Conservation (phyloP, 2,888 invertebrate genomes). For the Diplolepis rosae region DNA sequence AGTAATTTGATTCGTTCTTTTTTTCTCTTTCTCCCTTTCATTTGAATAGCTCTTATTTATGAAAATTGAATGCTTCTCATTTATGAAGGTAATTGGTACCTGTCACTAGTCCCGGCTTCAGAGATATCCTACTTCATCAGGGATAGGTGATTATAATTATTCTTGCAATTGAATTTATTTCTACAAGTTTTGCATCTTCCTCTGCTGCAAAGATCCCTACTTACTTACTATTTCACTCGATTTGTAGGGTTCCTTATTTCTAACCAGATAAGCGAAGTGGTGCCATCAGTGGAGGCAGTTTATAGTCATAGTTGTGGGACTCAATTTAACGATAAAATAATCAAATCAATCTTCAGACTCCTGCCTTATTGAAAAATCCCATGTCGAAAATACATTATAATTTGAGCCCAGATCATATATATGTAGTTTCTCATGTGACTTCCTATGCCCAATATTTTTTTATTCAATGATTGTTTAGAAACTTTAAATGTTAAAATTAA, state of each 20-base stretch:
- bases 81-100: slow-evolving; percentile 69
- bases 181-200: slow-evolving; percentile 47
- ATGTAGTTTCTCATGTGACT: no score
- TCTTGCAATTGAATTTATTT: slow-evolving; percentile 67
- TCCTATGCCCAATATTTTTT: no score
- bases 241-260: background rate
- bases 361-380: no score
- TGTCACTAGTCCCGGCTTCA: slow-evolving; percentile 62
- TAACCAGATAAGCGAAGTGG: background rate
- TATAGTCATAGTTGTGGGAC: no score
- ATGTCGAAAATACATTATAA: no score
- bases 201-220: no score
- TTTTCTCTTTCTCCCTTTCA: slow-evolving; percentile 49
- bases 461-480: no score
- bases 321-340: no score
- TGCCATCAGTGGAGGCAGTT: no score
- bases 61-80: slow-evolving; percentile 70
- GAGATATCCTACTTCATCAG: slow-evolving; percentile 65
- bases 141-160: slow-evolving; percentile 66
- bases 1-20: background rate
- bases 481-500: no score
- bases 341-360: no score
- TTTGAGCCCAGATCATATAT: no score
- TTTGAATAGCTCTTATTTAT: slow-evolving; percentile 69
- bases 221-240: background rate